Evolutionary conservation across 2,113 vertebrate genomes (phyloP), one percentile per base, ranked within the genome.

Genomic region (Ammodytes dubius): DNA sequence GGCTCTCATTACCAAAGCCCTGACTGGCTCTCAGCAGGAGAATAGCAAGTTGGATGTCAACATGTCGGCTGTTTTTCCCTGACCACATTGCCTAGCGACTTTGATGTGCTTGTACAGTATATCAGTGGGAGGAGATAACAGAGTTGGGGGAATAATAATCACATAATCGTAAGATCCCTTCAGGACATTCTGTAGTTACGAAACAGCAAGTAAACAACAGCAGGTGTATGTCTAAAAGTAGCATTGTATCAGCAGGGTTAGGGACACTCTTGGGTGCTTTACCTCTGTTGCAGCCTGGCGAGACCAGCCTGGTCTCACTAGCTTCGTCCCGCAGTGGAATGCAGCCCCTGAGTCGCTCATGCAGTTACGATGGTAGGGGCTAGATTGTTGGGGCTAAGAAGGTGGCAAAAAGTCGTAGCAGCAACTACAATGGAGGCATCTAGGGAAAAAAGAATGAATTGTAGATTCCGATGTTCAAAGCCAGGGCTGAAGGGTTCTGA

Each of bases 1-100:
- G 87, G 87, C 87, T 87, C 89, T 90, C 88, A 58, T 94, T 94
- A 93, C 74, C 60, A 73, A 70, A 84, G 56, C 81, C 70, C 80
- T 64, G 75, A 75, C 72, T 67, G 40, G 57, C 79, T 85, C 84
- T 64, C 81, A 81, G 85, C 74, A 77, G 86, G 86, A 77, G 77
- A 81, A 86, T 12, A 73, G 64, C 67, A 39, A 72, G 81, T 90
- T 79, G 27, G 64, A 80, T 56, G 66, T 89, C 88, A 92, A 73
- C 80, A 83, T 82, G 81, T 82, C 72, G 5, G 75, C 85, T 93
- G 82, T 89, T 86, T 83, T 74, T 50, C 59, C 15, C 39, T 71
- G 49, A 59, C 76, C 54, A 58, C 50, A 79, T 83, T 10, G 43
- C 88, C 66, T 57, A 74, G 82, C 37, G 68, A 90, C 81, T 9